Evolutionary conservation across 1,140 invertebrate genomes (phyloP).

Genomic region (Aplysia californica): DNA sequence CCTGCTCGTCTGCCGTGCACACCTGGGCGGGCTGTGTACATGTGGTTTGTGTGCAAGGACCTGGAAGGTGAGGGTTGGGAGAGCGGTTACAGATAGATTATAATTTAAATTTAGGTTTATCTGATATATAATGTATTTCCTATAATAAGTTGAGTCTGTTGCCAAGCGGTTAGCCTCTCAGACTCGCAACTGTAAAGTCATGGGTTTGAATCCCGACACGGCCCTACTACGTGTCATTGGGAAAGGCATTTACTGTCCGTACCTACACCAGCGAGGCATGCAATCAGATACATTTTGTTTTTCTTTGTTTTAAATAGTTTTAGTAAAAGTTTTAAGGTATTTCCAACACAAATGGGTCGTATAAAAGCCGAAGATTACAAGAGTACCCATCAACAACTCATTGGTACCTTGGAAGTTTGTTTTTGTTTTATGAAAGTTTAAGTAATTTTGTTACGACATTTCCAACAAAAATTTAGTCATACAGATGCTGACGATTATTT

Average conservation of each 20-base stretch:
- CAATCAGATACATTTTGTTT: not conserved
- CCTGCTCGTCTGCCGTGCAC: not conserved
- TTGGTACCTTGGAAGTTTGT: not conserved
- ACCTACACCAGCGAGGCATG: not conserved
- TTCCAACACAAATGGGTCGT: too few relatives aligned
- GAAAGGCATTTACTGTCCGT: not conserved
- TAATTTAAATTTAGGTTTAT: not conserved
- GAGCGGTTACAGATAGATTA: not conserved
- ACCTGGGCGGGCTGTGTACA: conserved; percentile 14
- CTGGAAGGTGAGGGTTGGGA: not conserved
- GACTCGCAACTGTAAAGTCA: too few relatives aligned
- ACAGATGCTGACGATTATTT: not conserved
- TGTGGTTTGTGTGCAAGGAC: conserved; percentile 1
- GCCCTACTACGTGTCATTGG: too few relatives aligned
- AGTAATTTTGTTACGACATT: not conserved
- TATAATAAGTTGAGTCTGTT: too few relatives aligned
- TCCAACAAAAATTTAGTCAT: not conserved
- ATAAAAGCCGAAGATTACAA: too few relatives aligned
- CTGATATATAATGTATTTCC: not conserved
- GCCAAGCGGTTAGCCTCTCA: too few relatives aligned
- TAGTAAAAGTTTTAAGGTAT: too few relatives aligned
- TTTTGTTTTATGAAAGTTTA: not conserved
- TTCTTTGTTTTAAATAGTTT: too few relatives aligned
- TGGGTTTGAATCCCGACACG: too few relatives aligned
- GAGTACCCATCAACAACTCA: not conserved